These are phyloP conservation scores for Epicampocera succincta DNA, from an alignment of 2,888 invertebrate genomes.

Conservation along the genomic window DNA sequence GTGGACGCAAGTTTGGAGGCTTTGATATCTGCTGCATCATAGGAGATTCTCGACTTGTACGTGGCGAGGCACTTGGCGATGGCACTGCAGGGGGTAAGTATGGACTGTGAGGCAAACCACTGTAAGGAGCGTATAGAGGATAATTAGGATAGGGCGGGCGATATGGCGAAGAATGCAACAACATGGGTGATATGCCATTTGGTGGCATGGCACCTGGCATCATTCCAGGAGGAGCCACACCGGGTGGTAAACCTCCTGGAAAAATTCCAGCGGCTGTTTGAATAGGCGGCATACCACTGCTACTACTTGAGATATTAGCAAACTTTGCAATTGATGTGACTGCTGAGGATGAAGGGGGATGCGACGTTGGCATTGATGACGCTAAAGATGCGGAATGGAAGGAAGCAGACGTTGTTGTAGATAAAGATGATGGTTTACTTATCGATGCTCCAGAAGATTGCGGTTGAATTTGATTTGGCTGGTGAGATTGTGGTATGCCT, in stretches of 20 bases:
- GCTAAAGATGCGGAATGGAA: conserved; percentile 54
- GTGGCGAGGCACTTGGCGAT: conserved; percentile 83
- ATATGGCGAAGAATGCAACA: conserved; percentile 79
- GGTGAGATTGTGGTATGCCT: conserved; percentile 57
- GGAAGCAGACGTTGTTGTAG: conserved; percentile 66
- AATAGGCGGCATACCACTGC: conserved; percentile 73
- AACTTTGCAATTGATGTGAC: conserved; percentile 68
- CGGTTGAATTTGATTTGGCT: conserved; percentile 62
- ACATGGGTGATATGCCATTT: conserved; percentile 75
- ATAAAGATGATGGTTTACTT: conserved; percentile 65
- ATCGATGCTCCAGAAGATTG: conserved; percentile 64
- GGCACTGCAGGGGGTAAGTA: conserved; percentile 86
- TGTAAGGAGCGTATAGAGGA: conserved; percentile 89
- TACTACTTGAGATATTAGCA: conserved; percentile 71
- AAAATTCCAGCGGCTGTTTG: conserved; percentile 81
- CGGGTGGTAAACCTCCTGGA: conserved; percentile 56
- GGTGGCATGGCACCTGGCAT: conserved; percentile 75
- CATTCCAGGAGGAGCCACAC: conserved; percentile 74
- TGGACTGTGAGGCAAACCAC: conserved; percentile 89
- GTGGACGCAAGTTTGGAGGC: conserved; percentile 63
- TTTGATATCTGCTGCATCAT: conserved; percentile 71
- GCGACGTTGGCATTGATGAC: conserved; percentile 38
- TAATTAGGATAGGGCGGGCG: conserved; percentile 81
- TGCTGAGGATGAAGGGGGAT: conserved; percentile 35
- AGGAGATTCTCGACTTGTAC: conserved; percentile 75